Evolutionary conservation across 2,888 invertebrate genomes (phyloP).

Genomic region (Drosophila yooni): DNA sequence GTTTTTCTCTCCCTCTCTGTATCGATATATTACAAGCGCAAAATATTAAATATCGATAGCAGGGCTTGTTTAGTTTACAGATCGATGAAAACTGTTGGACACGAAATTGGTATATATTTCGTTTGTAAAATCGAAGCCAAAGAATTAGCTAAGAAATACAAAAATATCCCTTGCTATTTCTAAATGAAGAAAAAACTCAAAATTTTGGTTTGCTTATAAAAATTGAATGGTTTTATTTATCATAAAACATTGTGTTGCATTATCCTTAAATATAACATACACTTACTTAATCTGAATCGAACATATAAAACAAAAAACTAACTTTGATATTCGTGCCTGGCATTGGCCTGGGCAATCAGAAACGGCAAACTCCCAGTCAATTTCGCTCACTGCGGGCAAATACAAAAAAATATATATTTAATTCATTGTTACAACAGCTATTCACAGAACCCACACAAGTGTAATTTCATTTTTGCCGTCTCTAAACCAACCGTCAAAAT

Average conservation of each 20-base stretch:
- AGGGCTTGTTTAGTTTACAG: background rate
- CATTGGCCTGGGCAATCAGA: background rate
- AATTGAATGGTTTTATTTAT: no score
- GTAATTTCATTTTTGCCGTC: background rate
- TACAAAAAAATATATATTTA: background rate
- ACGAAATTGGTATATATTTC: background rate
- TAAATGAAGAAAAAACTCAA: no score
- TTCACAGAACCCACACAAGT: background rate
- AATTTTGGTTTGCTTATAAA: no score
- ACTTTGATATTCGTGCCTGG: background rate
- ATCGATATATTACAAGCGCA: slow-evolving; percentile 4
- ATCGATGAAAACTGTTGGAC: background rate
- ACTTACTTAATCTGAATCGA: background rate
- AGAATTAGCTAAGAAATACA: no score
- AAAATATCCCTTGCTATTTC: no score
- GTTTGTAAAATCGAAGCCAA: background rate
- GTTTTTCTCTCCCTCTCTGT: background rate
- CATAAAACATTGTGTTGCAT: background rate
- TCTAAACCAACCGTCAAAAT: background rate
- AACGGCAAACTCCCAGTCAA: background rate
- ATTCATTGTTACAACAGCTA: background rate
- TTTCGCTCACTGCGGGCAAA: background rate
- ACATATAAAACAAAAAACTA: background rate
- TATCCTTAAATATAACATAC: background rate
- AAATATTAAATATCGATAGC: background rate